Evolutionary conservation across 1,140 invertebrate genomes (phyloP).

Genomic region (Condylostylus longicornis): DNA sequence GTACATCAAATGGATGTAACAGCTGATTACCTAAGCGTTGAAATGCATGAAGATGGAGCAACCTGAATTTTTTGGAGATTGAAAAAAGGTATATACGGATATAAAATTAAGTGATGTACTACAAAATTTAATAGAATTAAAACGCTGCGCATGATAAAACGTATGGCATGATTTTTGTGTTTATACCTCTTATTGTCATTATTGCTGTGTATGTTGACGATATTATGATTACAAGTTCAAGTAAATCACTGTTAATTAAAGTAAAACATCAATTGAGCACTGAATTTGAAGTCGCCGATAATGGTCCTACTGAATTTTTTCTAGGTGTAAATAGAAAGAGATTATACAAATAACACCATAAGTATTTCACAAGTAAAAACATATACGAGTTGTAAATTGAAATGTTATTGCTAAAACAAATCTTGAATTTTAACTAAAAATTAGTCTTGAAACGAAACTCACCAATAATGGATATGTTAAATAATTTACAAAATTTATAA

Average conservation of each 20-base stretch:
- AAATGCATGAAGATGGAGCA: conserved; percentile 24
- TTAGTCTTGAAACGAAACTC: too few relatives aligned
- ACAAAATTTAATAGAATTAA: too few relatives aligned
- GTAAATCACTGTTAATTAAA: conserved; percentile 11
- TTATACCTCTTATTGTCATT: too few relatives aligned
- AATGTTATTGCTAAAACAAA: too few relatives aligned
- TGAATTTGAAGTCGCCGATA: conserved; percentile 30
- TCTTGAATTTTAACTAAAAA: too few relatives aligned
- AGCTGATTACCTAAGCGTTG: conserved; percentile 32
- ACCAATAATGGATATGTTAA: too few relatives aligned
- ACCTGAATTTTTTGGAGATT: conserved; percentile 5
- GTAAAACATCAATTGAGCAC: conserved; percentile 19
- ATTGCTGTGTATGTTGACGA: conserved; percentile 29
- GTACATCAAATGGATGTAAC: conserved; percentile 25
- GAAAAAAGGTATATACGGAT: neutral
- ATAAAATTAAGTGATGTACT: neutral
- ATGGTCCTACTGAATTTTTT: conserved; percentile 19
- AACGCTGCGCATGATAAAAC: too few relatives aligned
- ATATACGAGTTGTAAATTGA: too few relatives aligned
- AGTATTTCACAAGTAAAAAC: too few relatives aligned
- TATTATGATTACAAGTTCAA: conserved; percentile 17
- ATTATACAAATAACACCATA: too few relatives aligned
- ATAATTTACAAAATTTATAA: too few relatives aligned
- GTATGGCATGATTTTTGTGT: neutral
- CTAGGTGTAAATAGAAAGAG: conserved; percentile 23